Conservation (phyloP, 2,888 invertebrate genomes). For the Caenorhabditis virilis region DNA sequence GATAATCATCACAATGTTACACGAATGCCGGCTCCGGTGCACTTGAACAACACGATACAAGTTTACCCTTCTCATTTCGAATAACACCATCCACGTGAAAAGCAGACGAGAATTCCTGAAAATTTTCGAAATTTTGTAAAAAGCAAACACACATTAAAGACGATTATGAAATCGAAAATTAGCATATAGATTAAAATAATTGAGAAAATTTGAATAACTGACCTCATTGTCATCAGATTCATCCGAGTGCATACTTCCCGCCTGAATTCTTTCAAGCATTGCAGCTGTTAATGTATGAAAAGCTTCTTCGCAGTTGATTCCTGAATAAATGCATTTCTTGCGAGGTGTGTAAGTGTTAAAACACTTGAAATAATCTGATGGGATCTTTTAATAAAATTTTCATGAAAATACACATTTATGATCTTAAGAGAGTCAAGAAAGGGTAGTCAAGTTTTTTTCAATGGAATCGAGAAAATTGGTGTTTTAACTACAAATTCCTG, state of each 20-base stretch:
- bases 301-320: conserved; percentile 68
- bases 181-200: conserved; percentile 28
- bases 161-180: conserved; percentile 4
- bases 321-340: no score
- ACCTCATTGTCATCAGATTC: conserved; percentile 53
- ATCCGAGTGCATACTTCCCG: conserved; percentile 46
- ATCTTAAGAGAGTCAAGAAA: no score
- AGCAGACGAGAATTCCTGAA: conserved; percentile 61
- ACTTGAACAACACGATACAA: conserved; percentile 41
- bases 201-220: conserved; percentile 7
- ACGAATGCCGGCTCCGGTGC: conserved; percentile 39
- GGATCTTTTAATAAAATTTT: neutral
- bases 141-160: neutral
- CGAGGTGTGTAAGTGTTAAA: no score
- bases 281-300: conserved; percentile 65
- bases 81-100: conserved; percentile 69
- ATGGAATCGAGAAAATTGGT: no score
- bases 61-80: conserved; percentile 51
- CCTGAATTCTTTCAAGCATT: conserved; percentile 65
- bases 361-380: no score
- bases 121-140: neutral
- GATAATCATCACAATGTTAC: conserved; percentile 5
- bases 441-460: no score
- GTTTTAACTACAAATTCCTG: no score
- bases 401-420: no score